phyloP scores from a whole-genome alignment of 2,797 vertebrate species.

The Trachops cirrhosus region DNA sequence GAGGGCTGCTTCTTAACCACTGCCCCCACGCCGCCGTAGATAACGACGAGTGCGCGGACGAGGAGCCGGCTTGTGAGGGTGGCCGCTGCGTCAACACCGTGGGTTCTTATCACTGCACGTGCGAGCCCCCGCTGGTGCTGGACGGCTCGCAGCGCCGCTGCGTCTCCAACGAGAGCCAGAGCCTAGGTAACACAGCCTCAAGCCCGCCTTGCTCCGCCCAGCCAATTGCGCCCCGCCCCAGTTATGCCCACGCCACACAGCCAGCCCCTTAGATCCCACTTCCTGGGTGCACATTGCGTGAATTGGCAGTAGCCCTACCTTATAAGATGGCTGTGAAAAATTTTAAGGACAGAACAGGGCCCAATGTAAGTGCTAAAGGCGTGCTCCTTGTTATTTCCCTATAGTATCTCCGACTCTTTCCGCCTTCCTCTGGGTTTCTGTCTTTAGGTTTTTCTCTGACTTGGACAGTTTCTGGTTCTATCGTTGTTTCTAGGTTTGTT shows the following conservation, averaged over 20 bases:
- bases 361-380: not conserved
- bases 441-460: not conserved
- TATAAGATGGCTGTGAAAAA: not conserved
- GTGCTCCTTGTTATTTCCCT: not conserved
- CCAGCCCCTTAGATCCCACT: not conserved
- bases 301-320: not conserved
- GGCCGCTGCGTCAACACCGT: constrained; percentile 89
- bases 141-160: constrained; percentile 89
- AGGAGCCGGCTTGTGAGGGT: constrained; percentile 78
- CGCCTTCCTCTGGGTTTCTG: not conserved
- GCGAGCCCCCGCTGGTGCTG: constrained; percentile 86
- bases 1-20: not conserved
- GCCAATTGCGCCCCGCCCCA: not conserved
- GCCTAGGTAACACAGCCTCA: constrained; percentile 78
- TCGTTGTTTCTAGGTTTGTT: not conserved
- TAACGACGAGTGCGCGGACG: constrained; percentile 81
- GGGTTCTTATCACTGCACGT: constrained; percentile 91
- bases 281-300: not conserved
- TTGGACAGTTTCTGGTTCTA: not conserved
- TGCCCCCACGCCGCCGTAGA: constrained; percentile 55
- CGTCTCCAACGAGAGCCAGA: constrained; percentile 86
- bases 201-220: not conserved
- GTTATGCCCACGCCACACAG: fast-evolving
- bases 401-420: not conserved
- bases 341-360: not conserved